Base-by-base conservation (phyloP, 2,797 vertebrate species). In the Cynodonichthys magdalenae region DNA sequence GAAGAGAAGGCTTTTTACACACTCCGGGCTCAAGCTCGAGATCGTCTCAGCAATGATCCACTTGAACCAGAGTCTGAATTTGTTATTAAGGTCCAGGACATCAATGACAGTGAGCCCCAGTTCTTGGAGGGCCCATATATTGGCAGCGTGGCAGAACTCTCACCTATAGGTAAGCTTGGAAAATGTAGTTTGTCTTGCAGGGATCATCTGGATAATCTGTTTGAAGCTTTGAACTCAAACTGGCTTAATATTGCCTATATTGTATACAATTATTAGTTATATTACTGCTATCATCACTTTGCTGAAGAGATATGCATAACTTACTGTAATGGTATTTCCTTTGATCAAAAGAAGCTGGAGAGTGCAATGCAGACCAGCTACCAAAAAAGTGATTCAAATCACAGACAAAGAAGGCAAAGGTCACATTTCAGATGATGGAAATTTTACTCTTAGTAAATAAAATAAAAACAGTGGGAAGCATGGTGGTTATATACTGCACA, bases 61-160 rank as follows among this genome's bases (percentile, higher is more conserved):
- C 94, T 99, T 59, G 97, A 99, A 74, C 95, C 97, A 0, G 97
- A 99, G 91, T 99, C 97, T 0, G 97, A 99, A 89, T 99, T 99
- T 63, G 95, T 99, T 89, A 97, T 99, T 92, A 99, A 99, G 83
- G 97, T 99, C 71, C 97, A 99, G 86, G 97, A 99, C 90, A 98
- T 99, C 91, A 99, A 99, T 0, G 97, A 99, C 93, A 99, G 96
- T 0, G 97, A 99, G 76, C 97, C 97, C 3, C 96, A 97, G 79
- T 99, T 99, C 90, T 92, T 96, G 78, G 96, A 97, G 28, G 97
- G 96, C 12, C 96, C 97, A 3, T 98, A 98, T 77, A 96, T 98
- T 0, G 97, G 97, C 83, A 99, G 97, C 0, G 97, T 99, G 84
- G 95, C 97, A 0, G 97, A 99, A 81, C 92, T 99, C 53, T 98